Conservation (phyloP, 2,797 vertebrate genomes). For the Anomalospiza imberbis region DNA sequence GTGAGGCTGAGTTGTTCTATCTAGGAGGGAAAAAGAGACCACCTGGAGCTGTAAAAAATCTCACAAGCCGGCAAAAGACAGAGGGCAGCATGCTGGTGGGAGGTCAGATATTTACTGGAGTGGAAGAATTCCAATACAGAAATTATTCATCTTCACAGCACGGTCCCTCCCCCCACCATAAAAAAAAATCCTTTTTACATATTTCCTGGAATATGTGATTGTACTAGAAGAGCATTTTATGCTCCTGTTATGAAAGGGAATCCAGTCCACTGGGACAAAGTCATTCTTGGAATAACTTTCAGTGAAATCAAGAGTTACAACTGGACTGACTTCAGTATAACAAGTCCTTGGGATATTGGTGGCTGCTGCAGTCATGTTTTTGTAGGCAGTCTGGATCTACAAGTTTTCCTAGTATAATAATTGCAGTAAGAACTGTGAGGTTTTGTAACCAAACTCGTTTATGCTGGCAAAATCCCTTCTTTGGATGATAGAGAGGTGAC, state of each 20-base stretch:
- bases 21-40: not conserved
- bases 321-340: not conserved
- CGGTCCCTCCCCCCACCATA: not conserved
- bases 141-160: not conserved
- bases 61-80: not conserved
- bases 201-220: not conserved
- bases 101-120: not conserved
- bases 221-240: not conserved
- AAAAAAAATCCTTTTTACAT: not conserved
- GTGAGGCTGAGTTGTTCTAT: not conserved
- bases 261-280: not conserved
- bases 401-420: conserved; percentile 54
- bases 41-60: not conserved
- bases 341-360: conserved; percentile 19
- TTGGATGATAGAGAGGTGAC: not conserved
- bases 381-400: conserved; percentile 54
- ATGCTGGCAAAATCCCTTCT: conserved; percentile 11
- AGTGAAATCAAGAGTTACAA: conserved; percentile 6
- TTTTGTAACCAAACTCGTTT: conserved; percentile 54
- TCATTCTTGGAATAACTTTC: conserved; percentile 8
- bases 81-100: not conserved
- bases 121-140: not conserved
- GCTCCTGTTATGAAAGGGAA: not conserved
- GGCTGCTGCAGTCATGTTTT: conserved; percentile 25
- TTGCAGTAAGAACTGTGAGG: conserved; percentile 16